A percentile compares a stretch with the other conserved stretches of the same genome.
These are phyloP conservation scores for Thereva unica DNA, from an alignment of 2,888 invertebrate species.

Conservation along the genomic window DNA sequence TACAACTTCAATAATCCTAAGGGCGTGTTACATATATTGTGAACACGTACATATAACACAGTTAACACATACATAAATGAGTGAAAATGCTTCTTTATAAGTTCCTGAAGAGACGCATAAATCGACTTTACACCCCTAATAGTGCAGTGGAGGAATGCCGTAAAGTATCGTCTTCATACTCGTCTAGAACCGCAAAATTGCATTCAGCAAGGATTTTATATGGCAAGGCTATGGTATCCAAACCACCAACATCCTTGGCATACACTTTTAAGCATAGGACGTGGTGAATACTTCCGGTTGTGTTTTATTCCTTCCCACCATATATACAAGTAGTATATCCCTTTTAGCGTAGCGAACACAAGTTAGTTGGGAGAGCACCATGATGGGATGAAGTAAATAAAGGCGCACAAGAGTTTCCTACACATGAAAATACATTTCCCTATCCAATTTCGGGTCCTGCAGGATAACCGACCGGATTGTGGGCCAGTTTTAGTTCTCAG, in stretches of 20 bases:
- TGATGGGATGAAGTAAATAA: background rate
- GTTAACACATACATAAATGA: too few relatives aligned
- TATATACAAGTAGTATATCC: too few relatives aligned
- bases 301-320: too few relatives aligned
- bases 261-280: too few relatives aligned
- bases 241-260: too few relatives aligned
- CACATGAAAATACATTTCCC: conserved; percentile 18
- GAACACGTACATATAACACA: too few relatives aligned
- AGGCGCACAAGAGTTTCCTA: background rate
- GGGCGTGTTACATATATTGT: too few relatives aligned
- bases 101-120: conserved; percentile 8
- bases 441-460: conserved; percentile 11
- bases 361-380: conserved; percentile 12
- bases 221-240: too few relatives aligned
- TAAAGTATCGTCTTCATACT: conserved; percentile 17
- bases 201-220: conserved; percentile 2
- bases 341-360: background rate
- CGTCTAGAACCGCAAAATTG: conserved; percentile 16
- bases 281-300: too few relatives aligned
- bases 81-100: too few relatives aligned
- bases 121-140: conserved; percentile 24
- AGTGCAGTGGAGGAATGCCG: conserved; percentile 10
- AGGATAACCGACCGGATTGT: background rate
- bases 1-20: too few relatives aligned
- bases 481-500: background rate